Base-by-base conservation (phyloP, 2,888 invertebrate genomes). In the Cheilosia impressa region DNA sequence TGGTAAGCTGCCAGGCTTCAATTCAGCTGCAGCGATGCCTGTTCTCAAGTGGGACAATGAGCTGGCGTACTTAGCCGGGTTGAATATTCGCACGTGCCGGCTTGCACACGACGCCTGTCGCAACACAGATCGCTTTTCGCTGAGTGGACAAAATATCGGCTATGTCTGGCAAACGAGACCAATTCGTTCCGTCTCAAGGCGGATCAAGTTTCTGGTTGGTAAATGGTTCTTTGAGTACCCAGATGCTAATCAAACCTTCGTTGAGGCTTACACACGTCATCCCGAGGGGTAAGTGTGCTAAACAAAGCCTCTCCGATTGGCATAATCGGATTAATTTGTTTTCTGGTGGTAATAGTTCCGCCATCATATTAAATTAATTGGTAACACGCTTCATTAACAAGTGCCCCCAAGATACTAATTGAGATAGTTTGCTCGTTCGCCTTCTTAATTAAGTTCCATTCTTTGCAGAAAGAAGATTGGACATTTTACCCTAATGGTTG, bases 111-210 rank as follows among this genome's bases (percentile, higher is more conserved):
- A 92, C 87, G 60, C 88, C 47, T 92, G 92, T 79, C 90, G 90
- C 24, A 92, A 92, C 80, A 91, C 92, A 10, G 88, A 88, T 7
- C 89, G 89, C 10, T 91, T 88, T 82, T 82, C 66, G 34, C 88
- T 88, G 17, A 91, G 91, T 76, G 92, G 92, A 2, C 92, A 92
- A 84, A 92, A 91, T 87, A 91, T 92, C 57, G 92, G 90, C 2
- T 90, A 90, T 81, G 89, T 90, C 72, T 91, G 91, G 90, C 90
- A 91, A 68, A 89, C 88, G 19, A 89, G 89, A n/a, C 89, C 90
- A 31, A 91, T 92, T 72, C 90, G 90, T 50, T 91, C 91, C n/a
- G 89, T 91, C 71, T 90, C 90, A 15, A 89, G 89, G 57, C 90
- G 91, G 58, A 91, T 92, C 71, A 91, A 91, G 60, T 89, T 90